Conservation (phyloP, 2,113 vertebrate genomes). For the Diadophis punctatus region DNA sequence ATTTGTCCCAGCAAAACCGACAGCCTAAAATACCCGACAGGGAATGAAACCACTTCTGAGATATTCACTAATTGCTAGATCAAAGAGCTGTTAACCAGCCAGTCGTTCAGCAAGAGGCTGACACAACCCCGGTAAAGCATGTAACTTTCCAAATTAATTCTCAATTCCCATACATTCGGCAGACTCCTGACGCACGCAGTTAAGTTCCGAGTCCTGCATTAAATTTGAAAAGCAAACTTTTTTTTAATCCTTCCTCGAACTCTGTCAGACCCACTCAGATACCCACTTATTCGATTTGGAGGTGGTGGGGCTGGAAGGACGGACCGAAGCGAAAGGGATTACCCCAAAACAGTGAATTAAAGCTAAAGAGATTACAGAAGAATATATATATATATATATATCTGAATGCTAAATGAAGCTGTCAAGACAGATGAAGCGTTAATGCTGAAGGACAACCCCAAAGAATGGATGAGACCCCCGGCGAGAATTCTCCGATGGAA, state of each 20-base stretch:
- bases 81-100: not conserved
- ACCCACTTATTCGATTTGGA: not conserved
- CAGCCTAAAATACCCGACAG: not conserved
- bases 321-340: not conserved
- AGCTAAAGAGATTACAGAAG: conserved; percentile 2
- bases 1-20: not conserved
- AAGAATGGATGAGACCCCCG: not conserved
- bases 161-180: not conserved
- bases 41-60: not conserved
- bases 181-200: not conserved
- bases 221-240: not conserved
- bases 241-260: not conserved
- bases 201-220: not conserved
- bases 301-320: not conserved
- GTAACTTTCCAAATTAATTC: not conserved
- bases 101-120: not conserved
- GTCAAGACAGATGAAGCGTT: not conserved
- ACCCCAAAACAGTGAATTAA: conserved; percentile 15
- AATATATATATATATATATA: not conserved
- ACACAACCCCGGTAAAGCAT: not conserved
- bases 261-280: not conserved
- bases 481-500: not conserved
- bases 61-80: not conserved
- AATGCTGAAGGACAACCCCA: not conserved
- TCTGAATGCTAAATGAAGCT: not conserved